phyloP scores from a whole-genome alignment of 2,888 invertebrate genomes.

The Drosophila maculinotata region DNA sequence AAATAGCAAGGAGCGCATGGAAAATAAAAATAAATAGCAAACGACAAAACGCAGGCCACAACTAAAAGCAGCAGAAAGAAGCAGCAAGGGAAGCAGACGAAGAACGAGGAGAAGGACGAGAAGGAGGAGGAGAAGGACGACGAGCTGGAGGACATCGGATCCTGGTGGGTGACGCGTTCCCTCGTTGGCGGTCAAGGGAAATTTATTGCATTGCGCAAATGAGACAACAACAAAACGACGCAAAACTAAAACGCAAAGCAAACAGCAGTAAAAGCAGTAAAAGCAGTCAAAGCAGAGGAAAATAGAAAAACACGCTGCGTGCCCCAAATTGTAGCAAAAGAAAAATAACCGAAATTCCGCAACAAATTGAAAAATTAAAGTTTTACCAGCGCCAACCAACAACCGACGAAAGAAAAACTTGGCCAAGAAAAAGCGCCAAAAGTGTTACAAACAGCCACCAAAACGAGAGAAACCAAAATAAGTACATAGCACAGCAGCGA shows the following conservation, averaged over 20 bases:
- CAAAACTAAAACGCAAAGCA: conserved; percentile 65
- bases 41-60: conserved; percentile 60
- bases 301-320: conserved; percentile 25
- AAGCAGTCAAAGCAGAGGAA: conserved; percentile 9
- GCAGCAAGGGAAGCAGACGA: conserved; percentile 13
- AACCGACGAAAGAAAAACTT: conserved; percentile 61
- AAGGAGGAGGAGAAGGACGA: background rate
- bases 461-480: conserved; percentile 30
- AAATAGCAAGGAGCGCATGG: conserved; percentile 68
- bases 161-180: conserved; percentile 66
- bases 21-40: conserved; percentile 74
- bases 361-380: conserved; percentile 82
- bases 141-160: conserved; percentile 18
- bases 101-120: conserved; percentile 13
- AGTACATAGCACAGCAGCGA: too few relatives aligned
- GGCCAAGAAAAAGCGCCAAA: conserved; percentile 45
- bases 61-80: conserved; percentile 32
- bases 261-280: conserved; percentile 50
- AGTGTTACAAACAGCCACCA: conserved; percentile 53
- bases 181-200: conserved; percentile 78
- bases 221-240: conserved; percentile 59
- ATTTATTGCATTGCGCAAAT: conserved; percentile 80
- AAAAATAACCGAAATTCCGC: conserved; percentile 71
- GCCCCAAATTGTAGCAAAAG: conserved; percentile 52
- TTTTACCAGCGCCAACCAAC: conserved; percentile 53